Conservation (phyloP, 2,113 vertebrate genomes). For the Phalacrocorax brasilianus region DNA sequence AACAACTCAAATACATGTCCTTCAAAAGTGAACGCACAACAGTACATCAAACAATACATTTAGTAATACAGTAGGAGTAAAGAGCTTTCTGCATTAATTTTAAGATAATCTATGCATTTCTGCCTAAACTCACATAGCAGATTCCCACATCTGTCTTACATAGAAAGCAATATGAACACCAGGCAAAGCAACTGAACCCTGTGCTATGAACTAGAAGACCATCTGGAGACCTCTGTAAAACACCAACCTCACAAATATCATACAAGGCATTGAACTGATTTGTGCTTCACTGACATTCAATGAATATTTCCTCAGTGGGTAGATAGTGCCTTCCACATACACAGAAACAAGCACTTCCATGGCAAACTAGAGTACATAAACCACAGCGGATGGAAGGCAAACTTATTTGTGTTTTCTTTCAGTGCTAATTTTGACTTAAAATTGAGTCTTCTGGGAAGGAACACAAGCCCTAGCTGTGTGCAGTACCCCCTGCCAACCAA, state of each 20-base stretch:
- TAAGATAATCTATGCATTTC: not conserved
- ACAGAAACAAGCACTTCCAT: not conserved
- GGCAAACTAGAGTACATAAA: not conserved
- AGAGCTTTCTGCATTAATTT: not conserved
- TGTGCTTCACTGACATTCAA: not conserved
- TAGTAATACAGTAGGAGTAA: not conserved
- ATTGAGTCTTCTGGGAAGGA: conserved; percentile 8
- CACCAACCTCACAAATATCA: not conserved
- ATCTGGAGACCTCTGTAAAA: not conserved
- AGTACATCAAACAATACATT: not conserved
- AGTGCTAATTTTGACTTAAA: conserved; percentile 24
- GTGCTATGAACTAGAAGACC: not conserved
- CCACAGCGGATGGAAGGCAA: not conserved
- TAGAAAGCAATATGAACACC: not conserved
- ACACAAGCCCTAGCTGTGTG: not conserved
- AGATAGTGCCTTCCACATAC: not conserved
- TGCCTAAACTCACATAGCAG: not conserved
- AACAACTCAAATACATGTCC: not conserved
- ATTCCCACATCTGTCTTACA: not conserved
- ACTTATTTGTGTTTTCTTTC: not conserved
- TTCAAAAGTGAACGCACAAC: not conserved
- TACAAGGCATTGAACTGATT: not conserved
- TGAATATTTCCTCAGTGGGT: not conserved
- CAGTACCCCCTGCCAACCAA: conserved; percentile 7
- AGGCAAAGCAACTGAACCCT: not conserved